Evolutionary conservation across 2,888 invertebrate species (phyloP).

Genomic region (Bembecia ichneumoniformis): DNA sequence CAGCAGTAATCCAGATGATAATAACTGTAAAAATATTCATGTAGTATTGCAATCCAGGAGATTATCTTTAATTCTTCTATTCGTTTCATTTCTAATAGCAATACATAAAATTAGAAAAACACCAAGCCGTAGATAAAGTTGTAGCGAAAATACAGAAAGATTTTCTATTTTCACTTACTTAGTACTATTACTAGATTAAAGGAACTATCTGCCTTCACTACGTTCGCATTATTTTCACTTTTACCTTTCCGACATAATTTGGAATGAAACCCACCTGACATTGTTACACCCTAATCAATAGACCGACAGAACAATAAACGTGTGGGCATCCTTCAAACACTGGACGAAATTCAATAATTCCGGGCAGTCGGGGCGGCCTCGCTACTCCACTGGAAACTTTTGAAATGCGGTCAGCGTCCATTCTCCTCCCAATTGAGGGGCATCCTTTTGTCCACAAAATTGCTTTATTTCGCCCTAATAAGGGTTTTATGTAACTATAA

Average conservation of each 20-base stretch:
- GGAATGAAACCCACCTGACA: constrained; percentile 28
- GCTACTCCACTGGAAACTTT: constrained; percentile 54
- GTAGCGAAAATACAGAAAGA: no score
- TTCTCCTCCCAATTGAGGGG: constrained; percentile 29
- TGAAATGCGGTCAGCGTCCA: constrained; percentile 52
- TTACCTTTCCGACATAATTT: neutral
- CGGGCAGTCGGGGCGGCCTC: constrained; percentile 39
- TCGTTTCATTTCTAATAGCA: no score
- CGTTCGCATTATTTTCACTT: no score
- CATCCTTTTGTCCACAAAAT: constrained; percentile 65
- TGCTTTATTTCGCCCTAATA: constrained; percentile 65
- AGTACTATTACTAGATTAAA: no score
- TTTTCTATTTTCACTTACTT: no score
- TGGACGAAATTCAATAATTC: constrained; percentile 63
- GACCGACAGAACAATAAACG: constrained; percentile 50
- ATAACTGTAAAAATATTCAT: no score
- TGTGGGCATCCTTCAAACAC: constrained; percentile 52
- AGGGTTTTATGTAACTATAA: constrained; percentile 60
- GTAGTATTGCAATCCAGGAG: no score
- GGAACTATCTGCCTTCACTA: no score
- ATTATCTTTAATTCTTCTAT: no score
- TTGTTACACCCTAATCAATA: constrained; percentile 44
- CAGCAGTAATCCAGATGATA: no score
- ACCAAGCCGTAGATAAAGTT: no score
- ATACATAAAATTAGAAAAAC: no score